phyloP scores from a whole-genome alignment of 2,888 invertebrate species.

The Cryptus viduatorius region DNA sequence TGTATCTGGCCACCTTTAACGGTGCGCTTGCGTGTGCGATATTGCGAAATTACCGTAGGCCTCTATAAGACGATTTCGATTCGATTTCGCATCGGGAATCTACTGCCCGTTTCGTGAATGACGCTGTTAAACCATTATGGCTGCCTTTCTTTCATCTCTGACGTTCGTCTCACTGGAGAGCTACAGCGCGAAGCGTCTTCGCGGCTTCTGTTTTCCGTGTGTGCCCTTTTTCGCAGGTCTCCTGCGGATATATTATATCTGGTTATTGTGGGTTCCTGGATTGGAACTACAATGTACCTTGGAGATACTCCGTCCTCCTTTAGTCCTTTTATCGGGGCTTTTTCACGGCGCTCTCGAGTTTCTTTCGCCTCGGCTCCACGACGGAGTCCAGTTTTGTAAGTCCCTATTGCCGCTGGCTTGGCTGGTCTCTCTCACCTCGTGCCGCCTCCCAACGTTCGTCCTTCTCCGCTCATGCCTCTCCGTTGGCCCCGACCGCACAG shows the following conservation, averaged over 20 bases:
- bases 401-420: conserved; percentile 31
- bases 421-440: conserved; percentile 61
- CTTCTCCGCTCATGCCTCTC: conserved; percentile 55
- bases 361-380: conserved; percentile 50
- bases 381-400: conserved; percentile 27
- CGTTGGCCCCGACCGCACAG: conserved; percentile 30
- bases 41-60: conserved; percentile 67
- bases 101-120: conserved; percentile 78
- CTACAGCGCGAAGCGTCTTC: neutral
- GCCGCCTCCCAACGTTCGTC: conserved; percentile 62
- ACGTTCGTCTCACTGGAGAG: conserved; percentile 32
- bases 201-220: neutral
- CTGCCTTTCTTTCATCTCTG: conserved; percentile 74
- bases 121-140: conserved; percentile 81
- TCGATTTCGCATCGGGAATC: conserved; percentile 81
- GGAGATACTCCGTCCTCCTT: conserved; percentile 43
- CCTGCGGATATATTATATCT: neutral
- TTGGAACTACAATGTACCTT: conserved; percentile 28
- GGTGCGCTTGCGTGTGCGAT: neutral
- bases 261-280: conserved; percentile 15
- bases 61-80: conserved; percentile 48
- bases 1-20: neutral
- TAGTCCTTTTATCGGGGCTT: conserved; percentile 44
- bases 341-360: conserved; percentile 32
- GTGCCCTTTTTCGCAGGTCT: neutral